Evolutionary conservation across 2,797 vertebrate species (phyloP).

Genomic region (Oryzias sinensis): DNA sequence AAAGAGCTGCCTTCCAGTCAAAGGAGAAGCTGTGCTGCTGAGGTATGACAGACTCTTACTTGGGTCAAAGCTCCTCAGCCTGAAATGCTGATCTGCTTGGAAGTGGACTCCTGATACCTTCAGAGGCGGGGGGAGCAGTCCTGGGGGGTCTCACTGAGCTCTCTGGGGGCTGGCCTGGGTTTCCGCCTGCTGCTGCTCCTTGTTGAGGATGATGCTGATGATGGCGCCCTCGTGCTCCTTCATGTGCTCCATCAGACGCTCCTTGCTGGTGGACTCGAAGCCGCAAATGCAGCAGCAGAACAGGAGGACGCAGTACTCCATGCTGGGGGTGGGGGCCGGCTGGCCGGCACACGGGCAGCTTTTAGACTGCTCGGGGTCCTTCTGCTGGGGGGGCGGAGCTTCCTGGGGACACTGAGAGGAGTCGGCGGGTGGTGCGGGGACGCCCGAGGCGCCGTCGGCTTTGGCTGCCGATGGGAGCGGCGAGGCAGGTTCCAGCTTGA

Average conservation of each 20-base stretch:
- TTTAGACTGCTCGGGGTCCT: slow-evolving; percentile 60
- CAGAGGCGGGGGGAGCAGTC: background rate
- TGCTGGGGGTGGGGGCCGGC: slow-evolving; percentile 43
- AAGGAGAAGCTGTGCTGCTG: slow-evolving; percentile 53
- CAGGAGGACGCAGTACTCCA: slow-evolving; percentile 91
- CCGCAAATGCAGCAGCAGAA: slow-evolving; percentile 99
- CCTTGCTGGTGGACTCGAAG: slow-evolving; percentile 95
- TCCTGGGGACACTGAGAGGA: slow-evolving; percentile 24
- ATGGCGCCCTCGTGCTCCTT: slow-evolving; percentile 93
- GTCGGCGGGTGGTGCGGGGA: slow-evolving; percentile 19
- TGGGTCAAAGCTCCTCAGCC: slow-evolving; percentile 35
- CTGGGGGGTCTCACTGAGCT: slow-evolving; percentile 55
- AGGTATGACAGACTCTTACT: slow-evolving; percentile 67
- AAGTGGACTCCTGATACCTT: background rate
- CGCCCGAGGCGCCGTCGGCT: slow-evolving; percentile 11
- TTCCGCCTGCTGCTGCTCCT: slow-evolving; percentile 79
- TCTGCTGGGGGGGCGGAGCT: slow-evolving; percentile 31
- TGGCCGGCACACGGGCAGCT: slow-evolving; percentile 52
- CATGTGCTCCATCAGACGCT: slow-evolving; percentile 87
- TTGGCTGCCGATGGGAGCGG: background rate
- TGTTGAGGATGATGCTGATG: slow-evolving; percentile 96
- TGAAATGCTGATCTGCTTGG: background rate
- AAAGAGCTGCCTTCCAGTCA: slow-evolving; percentile 74
- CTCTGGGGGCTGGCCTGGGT: slow-evolving; percentile 57
- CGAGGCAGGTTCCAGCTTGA: slow-evolving; percentile 18